Conservation (phyloP, 2,797 vertebrate species). For the Falco peregrinus region DNA sequence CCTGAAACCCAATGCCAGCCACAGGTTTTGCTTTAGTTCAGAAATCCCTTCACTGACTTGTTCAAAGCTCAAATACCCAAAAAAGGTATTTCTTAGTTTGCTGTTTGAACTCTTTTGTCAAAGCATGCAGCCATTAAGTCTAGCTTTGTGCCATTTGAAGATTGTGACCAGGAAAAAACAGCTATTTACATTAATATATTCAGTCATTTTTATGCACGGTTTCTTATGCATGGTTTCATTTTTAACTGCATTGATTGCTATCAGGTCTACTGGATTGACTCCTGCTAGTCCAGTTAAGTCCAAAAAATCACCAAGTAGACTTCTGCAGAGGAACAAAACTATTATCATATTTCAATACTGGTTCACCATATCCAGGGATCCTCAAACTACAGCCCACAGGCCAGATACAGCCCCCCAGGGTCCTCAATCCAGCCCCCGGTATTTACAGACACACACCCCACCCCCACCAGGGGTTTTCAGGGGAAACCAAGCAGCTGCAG, state of each 20-base stretch:
- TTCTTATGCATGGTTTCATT: not conserved
- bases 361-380: not conserved
- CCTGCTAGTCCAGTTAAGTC: slow-evolving; percentile 47
- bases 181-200: slow-evolving; percentile 53
- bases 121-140: slow-evolving; percentile 52
- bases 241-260: slow-evolving; percentile 66
- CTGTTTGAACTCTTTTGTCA: slow-evolving; percentile 57
- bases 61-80: slow-evolving; percentile 31
- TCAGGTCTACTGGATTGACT: slow-evolving; percentile 51
- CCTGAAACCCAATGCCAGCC: slow-evolving; percentile 27
- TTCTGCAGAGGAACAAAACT: slow-evolving; percentile 40
- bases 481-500: too few species aligned
- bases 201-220: slow-evolving; percentile 34
- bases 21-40: not conserved
- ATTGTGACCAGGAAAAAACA: not conserved
- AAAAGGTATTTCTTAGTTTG: slow-evolving; percentile 35
- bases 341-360: not conserved
- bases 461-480: too few species aligned
- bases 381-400: too few species aligned
- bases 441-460: too few species aligned
- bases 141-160: slow-evolving; percentile 43
- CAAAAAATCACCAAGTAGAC: slow-evolving; percentile 20
- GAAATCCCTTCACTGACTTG: not conserved
- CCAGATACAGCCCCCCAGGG: too few species aligned
- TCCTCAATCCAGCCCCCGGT: too few species aligned